A percentile compares a stretch with the other conserved stretches of the same genome.
Conservation (phyloP, 2,113 vertebrate genomes). For the Dascyllus trimaculatus region DNA sequence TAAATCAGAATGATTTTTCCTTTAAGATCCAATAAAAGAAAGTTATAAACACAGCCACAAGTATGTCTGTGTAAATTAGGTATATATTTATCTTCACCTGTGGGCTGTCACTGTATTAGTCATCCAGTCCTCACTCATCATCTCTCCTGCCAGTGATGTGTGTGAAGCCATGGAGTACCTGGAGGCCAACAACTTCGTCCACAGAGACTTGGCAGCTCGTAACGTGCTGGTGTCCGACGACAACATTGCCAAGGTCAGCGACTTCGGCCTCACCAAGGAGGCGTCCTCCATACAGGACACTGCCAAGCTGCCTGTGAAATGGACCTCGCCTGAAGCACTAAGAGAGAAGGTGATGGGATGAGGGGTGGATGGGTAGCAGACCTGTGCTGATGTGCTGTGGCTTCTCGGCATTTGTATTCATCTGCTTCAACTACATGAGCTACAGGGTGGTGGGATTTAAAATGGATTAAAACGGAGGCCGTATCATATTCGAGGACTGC, state of each 20-base stretch:
- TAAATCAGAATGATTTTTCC: background rate
- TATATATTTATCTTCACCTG: background rate
- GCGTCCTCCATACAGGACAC: conserved; percentile 96
- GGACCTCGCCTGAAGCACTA: conserved; percentile 96
- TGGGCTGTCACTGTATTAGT: background rate
- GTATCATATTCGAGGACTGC: no score
- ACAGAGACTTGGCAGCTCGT: conserved; percentile 96
- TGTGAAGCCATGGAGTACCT: conserved; percentile 99
- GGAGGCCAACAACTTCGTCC: conserved; percentile 96
- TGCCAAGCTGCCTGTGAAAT: conserved; percentile 96
- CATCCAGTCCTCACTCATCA: background rate
- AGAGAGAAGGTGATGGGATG: conserved; percentile 93
- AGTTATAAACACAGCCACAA: no score
- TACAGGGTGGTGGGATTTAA: no score
- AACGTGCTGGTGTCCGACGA: conserved; percentile 98
- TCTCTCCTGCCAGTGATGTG: conserved; percentile 86
- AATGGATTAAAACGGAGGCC: no score
- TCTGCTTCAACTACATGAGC: background rate
- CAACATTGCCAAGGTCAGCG: conserved; percentile 98
- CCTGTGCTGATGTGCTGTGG: background rate
- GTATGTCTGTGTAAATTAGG: background rate
- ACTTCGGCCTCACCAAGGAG: conserved; percentile 98
- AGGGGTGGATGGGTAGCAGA: background rate
- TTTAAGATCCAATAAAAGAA: background rate
- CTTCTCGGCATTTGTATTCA: background rate